These are phyloP conservation scores for Meganola albula DNA, from an alignment of 2,888 invertebrate species.

Conservation along the genomic window DNA sequence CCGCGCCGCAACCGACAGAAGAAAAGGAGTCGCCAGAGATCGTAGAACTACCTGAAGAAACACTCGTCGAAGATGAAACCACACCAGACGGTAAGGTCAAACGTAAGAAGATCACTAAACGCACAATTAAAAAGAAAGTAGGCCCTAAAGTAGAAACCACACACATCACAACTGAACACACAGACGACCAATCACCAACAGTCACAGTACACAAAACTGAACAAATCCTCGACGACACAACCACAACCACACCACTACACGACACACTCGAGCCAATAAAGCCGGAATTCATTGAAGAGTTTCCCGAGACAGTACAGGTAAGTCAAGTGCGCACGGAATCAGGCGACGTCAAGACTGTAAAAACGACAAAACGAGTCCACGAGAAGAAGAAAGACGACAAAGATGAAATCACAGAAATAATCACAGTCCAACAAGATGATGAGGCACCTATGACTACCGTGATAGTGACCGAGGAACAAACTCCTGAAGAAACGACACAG, in stretches of 20 bases:
- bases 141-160: conserved; percentile 30
- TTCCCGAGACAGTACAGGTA: conserved; percentile 55
- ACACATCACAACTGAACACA: conserved; percentile 39
- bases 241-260: too few species aligned
- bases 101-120: conserved; percentile 28
- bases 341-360: conserved; percentile 23
- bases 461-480: conserved; percentile 1
- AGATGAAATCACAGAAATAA: conserved; percentile 8
- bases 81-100: conserved; percentile 36
- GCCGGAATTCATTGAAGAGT: conserved; percentile 24
- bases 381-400: conserved; percentile 8
- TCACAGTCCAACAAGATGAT: conserved; percentile 2
- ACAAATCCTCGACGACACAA: conserved; percentile 21
- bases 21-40: conserved; percentile 8
- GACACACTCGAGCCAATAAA: conserved; percentile 15
- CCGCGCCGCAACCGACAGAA: conserved; percentile 11
- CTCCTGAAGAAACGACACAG: background rate
- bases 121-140: conserved; percentile 35
- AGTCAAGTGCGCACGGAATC: conserved; percentile 31
- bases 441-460: conserved; percentile 3
- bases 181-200: conserved; percentile 15
- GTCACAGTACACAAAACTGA: conserved; percentile 29
- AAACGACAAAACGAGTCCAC: conserved; percentile 3
- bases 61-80: conserved; percentile 18
- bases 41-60: conserved; percentile 36